Conservation (phyloP, 2,113 vertebrate genomes). For the Shinisaurus crocodilurus region DNA sequence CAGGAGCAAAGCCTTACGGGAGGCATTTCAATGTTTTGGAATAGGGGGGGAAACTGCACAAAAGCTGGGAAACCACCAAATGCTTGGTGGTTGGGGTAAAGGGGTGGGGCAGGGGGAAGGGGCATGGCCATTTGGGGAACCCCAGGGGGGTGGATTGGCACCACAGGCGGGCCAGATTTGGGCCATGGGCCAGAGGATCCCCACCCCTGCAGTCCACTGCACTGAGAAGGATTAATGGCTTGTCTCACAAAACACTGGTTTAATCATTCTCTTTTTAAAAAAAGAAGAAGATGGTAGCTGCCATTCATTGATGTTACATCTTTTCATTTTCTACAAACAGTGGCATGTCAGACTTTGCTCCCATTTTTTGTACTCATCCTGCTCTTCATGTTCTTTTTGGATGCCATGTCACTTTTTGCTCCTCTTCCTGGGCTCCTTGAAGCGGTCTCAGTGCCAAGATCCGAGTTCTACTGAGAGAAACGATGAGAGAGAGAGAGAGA, state of each 20-base stretch:
- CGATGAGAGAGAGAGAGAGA: slow-evolving; percentile 70
- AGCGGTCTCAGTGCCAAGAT: slow-evolving; percentile 55
- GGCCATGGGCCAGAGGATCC: too few relatives aligned
- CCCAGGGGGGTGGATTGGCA: too few relatives aligned
- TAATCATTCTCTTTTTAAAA: neutral
- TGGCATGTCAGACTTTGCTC: slow-evolving; percentile 28
- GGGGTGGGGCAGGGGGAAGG: too few relatives aligned
- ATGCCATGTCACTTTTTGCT: slow-evolving; percentile 42
- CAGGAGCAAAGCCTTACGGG: too few relatives aligned
- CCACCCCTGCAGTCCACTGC: neutral
- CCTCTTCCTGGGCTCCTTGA: slow-evolving; percentile 41
- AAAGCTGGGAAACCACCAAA: too few relatives aligned
- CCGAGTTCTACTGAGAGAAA: slow-evolving; percentile 62
- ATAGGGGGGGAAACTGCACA: too few relatives aligned
- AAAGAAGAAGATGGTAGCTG: slow-evolving; percentile 38
- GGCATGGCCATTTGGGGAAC: too few relatives aligned
- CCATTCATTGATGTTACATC: slow-evolving; percentile 47
- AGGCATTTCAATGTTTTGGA: too few relatives aligned
- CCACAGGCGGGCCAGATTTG: too few relatives aligned
- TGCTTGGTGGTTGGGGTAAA: too few relatives aligned
- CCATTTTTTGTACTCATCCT: slow-evolving; percentile 52
- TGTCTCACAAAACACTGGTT: slow-evolving; percentile 42
- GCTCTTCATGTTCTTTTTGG: slow-evolving; percentile 4
- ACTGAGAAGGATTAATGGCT: slow-evolving; percentile 53
- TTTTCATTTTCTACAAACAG: slow-evolving; percentile 17